These are phyloP conservation scores for Zaprionus bogoriensis DNA, from an alignment of 2,888 invertebrate species.

Conservation along the genomic window DNA sequence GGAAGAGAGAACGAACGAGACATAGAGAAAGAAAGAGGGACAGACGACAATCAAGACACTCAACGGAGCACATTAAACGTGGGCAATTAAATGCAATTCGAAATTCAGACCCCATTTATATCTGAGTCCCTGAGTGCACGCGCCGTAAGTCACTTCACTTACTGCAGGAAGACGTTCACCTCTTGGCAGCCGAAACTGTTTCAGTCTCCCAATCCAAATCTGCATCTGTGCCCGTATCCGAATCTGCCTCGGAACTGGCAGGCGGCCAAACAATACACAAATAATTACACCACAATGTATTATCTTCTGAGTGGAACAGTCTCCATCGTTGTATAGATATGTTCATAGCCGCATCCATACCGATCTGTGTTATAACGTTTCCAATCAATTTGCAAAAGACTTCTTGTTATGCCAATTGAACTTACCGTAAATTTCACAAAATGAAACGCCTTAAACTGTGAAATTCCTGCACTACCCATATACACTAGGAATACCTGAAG, in stretches of 20 bases:
- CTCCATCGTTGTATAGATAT: neutral
- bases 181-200: conserved; percentile 19
- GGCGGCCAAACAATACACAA: conserved; percentile 15
- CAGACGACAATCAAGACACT: conserved; percentile 52
- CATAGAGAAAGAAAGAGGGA: too few relatives aligned
- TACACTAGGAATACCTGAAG: too few relatives aligned
- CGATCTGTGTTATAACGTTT: too few relatives aligned
- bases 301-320: neutral
- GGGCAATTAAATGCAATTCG: conserved; percentile 60
- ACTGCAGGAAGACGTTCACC: conserved; percentile 38
- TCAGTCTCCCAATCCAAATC: neutral
- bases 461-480: too few relatives aligned
- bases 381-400: too few relatives aligned
- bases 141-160: conserved; percentile 25
- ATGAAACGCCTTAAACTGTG: too few relatives aligned
- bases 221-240: neutral
- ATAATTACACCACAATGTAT: neutral
- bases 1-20: too few relatives aligned
- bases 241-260: neutral
- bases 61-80: conserved; percentile 50
- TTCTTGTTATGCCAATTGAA: too few relatives aligned
- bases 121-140: conserved; percentile 24
- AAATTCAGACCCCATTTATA: conserved; percentile 38
- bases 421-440: too few relatives aligned
- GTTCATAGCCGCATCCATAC: neutral